phyloP scores from a whole-genome alignment of 2,888 invertebrate species.

The Lordiphosa andalusiaca region DNA sequence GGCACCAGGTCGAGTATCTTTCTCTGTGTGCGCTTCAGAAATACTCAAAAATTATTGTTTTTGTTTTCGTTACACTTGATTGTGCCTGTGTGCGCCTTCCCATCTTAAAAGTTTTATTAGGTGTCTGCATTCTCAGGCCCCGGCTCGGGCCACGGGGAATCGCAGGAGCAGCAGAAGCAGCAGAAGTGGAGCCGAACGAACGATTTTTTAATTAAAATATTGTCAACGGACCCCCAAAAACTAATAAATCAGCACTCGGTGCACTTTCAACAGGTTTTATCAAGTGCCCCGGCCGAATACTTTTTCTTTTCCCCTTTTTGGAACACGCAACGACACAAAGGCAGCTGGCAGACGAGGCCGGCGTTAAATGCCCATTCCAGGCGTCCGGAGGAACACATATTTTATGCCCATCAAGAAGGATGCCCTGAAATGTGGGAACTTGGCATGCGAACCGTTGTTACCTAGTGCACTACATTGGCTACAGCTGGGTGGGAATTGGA shows the following conservation, averaged over 20 bases:
- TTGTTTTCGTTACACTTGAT: conserved; percentile 71
- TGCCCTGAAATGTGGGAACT: conserved; percentile 37
- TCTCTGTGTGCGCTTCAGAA: conserved; percentile 37
- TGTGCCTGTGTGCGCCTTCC: conserved; percentile 28
- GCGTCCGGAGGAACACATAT: conserved; percentile 41
- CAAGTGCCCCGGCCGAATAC: conserved; percentile 42
- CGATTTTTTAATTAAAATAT: conserved; percentile 69
- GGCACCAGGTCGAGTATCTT: conserved; percentile 10
- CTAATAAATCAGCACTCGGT: conserved; percentile 58
- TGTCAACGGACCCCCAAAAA: conserved; percentile 30
- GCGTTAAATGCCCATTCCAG: conserved; percentile 26
- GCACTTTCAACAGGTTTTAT: conserved; percentile 65
- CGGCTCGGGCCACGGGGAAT: conserved; percentile 52
- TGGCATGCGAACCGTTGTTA: conserved; percentile 44
- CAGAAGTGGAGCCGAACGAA: conserved; percentile 25
- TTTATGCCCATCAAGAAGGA: conserved; percentile 23
- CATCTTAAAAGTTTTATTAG: conserved; percentile 74
- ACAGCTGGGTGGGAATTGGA: conserved; percentile 31
- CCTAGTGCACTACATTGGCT: conserved; percentile 43
- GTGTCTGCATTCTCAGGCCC: conserved; percentile 68
- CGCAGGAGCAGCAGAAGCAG: conserved; percentile 22
- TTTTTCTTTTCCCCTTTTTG: too few species aligned
- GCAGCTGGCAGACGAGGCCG: not conserved
- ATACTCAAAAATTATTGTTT: conserved; percentile 72
- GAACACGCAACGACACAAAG: conserved; percentile 17